Evolutionary conservation across 1,140 invertebrate genomes (phyloP).

Genomic region (Drosophila subpulchrella): DNA sequence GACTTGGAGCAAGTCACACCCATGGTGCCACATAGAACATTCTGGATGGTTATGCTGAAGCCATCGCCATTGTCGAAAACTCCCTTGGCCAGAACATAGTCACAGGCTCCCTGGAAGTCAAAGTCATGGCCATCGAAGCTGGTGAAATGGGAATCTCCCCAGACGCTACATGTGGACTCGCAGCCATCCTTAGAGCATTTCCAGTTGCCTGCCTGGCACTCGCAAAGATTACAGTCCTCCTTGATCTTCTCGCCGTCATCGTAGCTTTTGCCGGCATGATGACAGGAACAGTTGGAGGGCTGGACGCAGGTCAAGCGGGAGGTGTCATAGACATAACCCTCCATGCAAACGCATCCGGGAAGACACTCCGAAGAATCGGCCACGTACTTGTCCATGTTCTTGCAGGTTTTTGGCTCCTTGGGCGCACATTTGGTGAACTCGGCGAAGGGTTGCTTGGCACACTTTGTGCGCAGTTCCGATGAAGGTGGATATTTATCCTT

Average conservation of each 20-base stretch:
- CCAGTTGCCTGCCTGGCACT: slow-evolving; percentile 89
- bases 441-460: slow-evolving; percentile 87
- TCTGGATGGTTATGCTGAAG: slow-evolving; percentile 90
- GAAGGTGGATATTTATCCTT: slow-evolving; percentile 87
- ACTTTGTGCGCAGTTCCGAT: slow-evolving; percentile 87
- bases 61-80: slow-evolving; percentile 86
- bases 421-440: slow-evolving; percentile 92
- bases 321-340: slow-evolving; percentile 90
- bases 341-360: slow-evolving; percentile 91
- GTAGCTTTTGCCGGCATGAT: slow-evolving; percentile 94
- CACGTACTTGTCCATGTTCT: slow-evolving; percentile 90
- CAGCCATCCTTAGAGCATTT: slow-evolving; percentile 88
- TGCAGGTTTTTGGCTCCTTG: slow-evolving; percentile 91
- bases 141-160: slow-evolving; percentile 94
- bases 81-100: slow-evolving; percentile 93
- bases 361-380: slow-evolving; percentile 87
- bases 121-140: slow-evolving; percentile 94
- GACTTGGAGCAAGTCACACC: slow-evolving; percentile 95
- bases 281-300: slow-evolving; percentile 92
- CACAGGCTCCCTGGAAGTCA: slow-evolving; percentile 95
- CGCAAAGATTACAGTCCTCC: slow-evolving; percentile 93
- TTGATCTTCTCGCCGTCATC: slow-evolving; percentile 90
- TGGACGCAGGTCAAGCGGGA: slow-evolving; percentile 89
- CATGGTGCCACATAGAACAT: slow-evolving; percentile 89
- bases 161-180: slow-evolving; percentile 90